Conservation (phyloP, 2,797 vertebrate species). For the Balearica regulorum region DNA sequence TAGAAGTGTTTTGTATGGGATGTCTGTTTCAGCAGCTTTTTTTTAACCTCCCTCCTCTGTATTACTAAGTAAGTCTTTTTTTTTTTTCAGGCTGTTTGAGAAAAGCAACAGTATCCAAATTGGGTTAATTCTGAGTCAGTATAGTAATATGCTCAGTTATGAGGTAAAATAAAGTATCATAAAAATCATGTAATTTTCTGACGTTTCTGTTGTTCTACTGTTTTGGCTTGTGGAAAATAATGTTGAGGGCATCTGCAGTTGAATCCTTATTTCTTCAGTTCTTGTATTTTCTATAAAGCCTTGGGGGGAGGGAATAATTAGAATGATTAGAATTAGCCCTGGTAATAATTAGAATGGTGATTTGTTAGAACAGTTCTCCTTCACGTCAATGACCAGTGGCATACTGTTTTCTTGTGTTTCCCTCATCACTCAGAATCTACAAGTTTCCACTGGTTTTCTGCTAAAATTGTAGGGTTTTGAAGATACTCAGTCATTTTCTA, state of each 20-base stretch:
- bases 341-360: background rate
- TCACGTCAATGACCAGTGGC: background rate
- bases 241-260: background rate
- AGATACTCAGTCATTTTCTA: background rate
- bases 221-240: background rate
- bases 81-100: background rate
- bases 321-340: background rate
- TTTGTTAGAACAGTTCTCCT: background rate
- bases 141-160: background rate
- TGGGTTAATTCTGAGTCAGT: background rate
- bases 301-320: background rate
- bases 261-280: background rate
- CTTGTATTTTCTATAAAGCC: background rate
- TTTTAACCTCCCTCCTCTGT: accelerated
- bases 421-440: background rate
- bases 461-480: background rate
- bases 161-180: background rate
- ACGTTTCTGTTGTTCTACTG: background rate
- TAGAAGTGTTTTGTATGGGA: background rate
- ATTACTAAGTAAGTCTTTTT: background rate
- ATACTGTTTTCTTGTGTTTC: background rate
- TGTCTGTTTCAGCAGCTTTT: background rate
- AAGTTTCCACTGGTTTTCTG: background rate
- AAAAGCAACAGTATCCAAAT: background rate
- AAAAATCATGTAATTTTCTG: background rate